Conservation (phyloP, 2,888 invertebrate species). For the Altica lythri region DNA sequence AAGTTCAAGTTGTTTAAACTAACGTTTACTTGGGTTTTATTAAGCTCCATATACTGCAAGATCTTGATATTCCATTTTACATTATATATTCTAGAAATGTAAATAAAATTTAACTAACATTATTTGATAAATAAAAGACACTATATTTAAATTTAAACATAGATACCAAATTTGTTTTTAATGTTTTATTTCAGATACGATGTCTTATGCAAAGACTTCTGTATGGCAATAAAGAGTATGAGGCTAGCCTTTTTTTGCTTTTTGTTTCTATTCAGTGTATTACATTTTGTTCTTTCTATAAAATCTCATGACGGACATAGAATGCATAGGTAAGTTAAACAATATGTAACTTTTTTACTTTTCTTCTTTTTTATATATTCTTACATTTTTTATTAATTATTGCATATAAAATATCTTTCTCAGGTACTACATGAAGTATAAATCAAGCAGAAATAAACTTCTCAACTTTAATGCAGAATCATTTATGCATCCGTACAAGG, state of each 20-base stretch:
- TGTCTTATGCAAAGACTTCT: background rate
- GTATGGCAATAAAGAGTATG: conserved; percentile 25
- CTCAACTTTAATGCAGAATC: conserved; percentile 27
- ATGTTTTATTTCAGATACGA: conserved; percentile 14
- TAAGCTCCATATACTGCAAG: too few species aligned
- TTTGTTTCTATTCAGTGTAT: conserved; percentile 28
- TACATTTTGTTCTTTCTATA: conserved; percentile 23
- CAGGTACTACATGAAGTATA: conserved; percentile 32
- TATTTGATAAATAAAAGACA: too few species aligned
- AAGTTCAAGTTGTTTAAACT: too few species aligned
- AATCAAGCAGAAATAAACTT: conserved; percentile 29
- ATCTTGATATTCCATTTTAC: too few species aligned
- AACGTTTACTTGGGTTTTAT: too few species aligned
- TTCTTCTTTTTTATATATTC: background rate
- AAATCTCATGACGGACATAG: conserved; percentile 26
- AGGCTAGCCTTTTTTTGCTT: conserved; percentile 26
- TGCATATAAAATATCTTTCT: conserved; percentile 6
- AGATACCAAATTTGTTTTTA: too few species aligned
- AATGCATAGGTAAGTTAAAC: conserved; percentile 18
- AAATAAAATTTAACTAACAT: too few species aligned
- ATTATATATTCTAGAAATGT: too few species aligned
- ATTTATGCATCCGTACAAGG: conserved; percentile 25
- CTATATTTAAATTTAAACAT: too few species aligned
- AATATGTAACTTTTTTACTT: background rate
- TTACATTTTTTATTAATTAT: background rate